Conservation (phyloP, 2,113 vertebrate species). For the Excalfactoria chinensis region DNA sequence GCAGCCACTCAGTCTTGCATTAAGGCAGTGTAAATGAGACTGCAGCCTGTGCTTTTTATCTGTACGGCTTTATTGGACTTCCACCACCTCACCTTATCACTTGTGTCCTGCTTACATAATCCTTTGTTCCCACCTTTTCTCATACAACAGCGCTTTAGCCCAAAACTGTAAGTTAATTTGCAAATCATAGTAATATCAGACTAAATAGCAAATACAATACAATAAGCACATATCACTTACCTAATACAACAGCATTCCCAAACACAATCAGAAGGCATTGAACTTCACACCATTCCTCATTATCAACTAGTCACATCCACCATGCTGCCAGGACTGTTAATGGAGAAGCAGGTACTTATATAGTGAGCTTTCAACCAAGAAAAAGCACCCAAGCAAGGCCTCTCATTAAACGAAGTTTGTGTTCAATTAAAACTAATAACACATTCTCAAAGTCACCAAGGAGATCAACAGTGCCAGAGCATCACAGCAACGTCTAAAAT, state of each 20-base stretch:
- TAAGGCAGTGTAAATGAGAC: neutral
- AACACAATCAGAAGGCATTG: neutral
- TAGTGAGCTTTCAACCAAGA: too few relatives aligned
- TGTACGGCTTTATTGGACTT: neutral
- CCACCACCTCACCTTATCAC: neutral
- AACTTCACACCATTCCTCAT: too few relatives aligned
- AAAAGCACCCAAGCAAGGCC: neutral
- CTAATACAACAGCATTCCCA: neutral
- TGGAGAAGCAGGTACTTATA: neutral
- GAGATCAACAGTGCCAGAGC: neutral
- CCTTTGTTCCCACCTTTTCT: neutral
- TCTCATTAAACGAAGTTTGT: neutral
- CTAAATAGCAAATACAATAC: neutral
- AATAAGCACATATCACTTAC: neutral
- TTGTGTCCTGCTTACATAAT: neutral
- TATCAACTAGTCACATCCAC: neutral
- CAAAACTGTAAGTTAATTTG: neutral
- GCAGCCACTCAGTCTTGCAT: neutral
- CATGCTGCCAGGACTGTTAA: neutral
- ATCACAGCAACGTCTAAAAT: neutral
- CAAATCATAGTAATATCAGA: neutral
- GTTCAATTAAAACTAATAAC: neutral
- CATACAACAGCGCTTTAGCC: neutral
- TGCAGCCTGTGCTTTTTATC: neutral
- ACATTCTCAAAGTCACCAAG: neutral